Evolutionary conservation across 2,888 invertebrate species (phyloP), one percentile per base, ranked within the genome.

Genomic region (Toxonevra muliebris): DNA sequence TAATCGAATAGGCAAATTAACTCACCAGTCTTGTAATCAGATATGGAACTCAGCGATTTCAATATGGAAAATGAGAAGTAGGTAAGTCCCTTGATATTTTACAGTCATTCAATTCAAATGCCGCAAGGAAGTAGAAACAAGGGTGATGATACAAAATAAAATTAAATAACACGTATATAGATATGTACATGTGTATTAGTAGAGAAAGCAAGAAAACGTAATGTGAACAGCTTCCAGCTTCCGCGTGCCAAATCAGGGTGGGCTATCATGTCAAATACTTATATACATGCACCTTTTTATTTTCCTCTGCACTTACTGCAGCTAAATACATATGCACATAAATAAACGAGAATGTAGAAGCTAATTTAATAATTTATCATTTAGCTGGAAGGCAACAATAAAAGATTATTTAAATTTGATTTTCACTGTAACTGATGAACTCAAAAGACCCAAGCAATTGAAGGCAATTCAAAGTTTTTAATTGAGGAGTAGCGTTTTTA

Each of bases 351-450:
- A 50, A 68, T 72, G 77, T 76, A 75, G 75, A 75, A 77, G 79
- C 77, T 80, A 78, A 82, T 82, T 82, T 82, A 82, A 82, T 81
- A 81, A 81, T 82, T 81, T 82, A 82, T 82, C 81, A 82, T 81
- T 80, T 77, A 68, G 76, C 78, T 80, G 75, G 75, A 76, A 79
- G 82, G 76, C 79, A 75, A 74, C 75, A 79, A 78, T 80, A 81
- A 79, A 80, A 76, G 80, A 82, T 79, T 81, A 81, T 81, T 81
- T 79, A 82, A 80, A 81, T 80, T n/a, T n/a, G 78, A 76, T 78
- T 17, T 75, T 71, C 3, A 48, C 50, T 48, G 13, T 4, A 48
- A 48, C 30, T 30, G 30, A 30, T 55, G 60, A 40, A 41, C 20
- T 41, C 59, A 40, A 63, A 62, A 66, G 58, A 66, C 69, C 72